Evolutionary conservation across 2,888 invertebrate species (phyloP).

Genomic region (Caenorhabditis plicata): DNA sequence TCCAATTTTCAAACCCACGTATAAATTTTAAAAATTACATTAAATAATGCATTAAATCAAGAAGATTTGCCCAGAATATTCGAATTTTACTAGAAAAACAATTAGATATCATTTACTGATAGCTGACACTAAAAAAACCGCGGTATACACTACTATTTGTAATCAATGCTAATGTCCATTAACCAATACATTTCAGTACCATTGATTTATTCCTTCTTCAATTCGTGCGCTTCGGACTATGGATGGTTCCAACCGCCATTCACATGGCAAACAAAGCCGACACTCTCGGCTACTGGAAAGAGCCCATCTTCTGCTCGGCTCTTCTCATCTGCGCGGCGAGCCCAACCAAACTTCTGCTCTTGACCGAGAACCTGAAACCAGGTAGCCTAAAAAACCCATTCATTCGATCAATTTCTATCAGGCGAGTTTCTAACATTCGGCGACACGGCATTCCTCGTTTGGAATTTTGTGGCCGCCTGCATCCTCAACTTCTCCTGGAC

Average conservation of each 20-base stretch:
- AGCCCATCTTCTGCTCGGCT: constrained; percentile 42
- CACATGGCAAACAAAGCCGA: constrained; percentile 28
- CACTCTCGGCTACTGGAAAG: constrained; percentile 22
- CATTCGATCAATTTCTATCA: no score
- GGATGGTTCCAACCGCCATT: constrained; percentile 37
- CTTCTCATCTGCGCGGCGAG: constrained; percentile 45
- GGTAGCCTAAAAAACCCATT: constrained; percentile 1
- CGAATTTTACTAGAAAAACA: no score
- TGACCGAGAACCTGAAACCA: constrained; percentile 44
- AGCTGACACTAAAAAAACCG: not conserved
- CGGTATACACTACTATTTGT: no score
- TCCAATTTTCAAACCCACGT: no score
- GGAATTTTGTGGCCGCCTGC: constrained; percentile 53
- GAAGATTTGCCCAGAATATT: no score
- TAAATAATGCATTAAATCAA: no score
- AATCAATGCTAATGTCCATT: no score
- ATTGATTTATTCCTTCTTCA: constrained; percentile 56
- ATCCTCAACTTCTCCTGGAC: constrained; percentile 47
- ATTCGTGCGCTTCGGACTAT: constrained; percentile 44
- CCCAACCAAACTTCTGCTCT: constrained; percentile 50
- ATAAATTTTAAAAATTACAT: no score
- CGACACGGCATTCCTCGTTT: constrained; percentile 51
- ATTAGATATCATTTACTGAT: not conserved
- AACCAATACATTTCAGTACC: constrained; percentile 30
- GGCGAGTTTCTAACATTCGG: constrained; percentile 40